Base-by-base conservation (phyloP, 2,113 vertebrate genomes). In the Tylochromis polylepis region DNA sequence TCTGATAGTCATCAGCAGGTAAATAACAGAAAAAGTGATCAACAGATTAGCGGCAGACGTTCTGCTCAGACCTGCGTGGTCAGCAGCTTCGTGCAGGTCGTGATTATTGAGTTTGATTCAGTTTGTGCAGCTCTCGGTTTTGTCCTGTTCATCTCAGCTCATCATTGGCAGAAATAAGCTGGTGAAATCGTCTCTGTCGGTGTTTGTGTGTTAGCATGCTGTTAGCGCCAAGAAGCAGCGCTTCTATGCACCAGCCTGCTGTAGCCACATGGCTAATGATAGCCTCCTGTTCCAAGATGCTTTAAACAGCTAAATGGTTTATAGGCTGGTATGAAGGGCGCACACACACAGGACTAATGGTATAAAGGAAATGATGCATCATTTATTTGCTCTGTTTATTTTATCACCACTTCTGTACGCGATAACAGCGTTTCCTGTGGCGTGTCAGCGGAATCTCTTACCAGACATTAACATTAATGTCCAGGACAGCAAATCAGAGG, bases 241-340 rank as follows among this genome's bases (percentile, higher is more conserved):
- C 67, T 15, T 29, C 81, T 57, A 70, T 81, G 62, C 7, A 53
- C 46, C 83, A 9, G 82, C 80, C 81, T 78, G 85, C 84, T 91
- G 91, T 43, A 81, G 88, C 85, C 81, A 10, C 43, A 16, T 4
- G 11, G 87, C 91, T 94, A 93, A 91, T 57, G 89, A 92, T 93
- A 95, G 82, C 90, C 9, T 36, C 24, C 57, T 31, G 84, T 86
- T 85, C 34, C 20, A 3, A 34, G 88, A 89, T 55, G 62, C 85
- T 85, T 86, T 82, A 88, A 93, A 89, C 89, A 93, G 86, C 86
- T 87, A 92, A 93, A 86, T 93, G 91, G 93, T 92, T 92, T 93
- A 93, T 88, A 51, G 88, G 84, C 67, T 72, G 84, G 67, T n/a
- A 36, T 91, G 80, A 89, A 92, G 89, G 85, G 83, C 70, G 41